Percentiles rank a stretch among this genome's conserved stretches.
phyloP scores from a whole-genome alignment of 92 coral and sea anemone genomes.

The Umimayanthus kanabou region DNA sequence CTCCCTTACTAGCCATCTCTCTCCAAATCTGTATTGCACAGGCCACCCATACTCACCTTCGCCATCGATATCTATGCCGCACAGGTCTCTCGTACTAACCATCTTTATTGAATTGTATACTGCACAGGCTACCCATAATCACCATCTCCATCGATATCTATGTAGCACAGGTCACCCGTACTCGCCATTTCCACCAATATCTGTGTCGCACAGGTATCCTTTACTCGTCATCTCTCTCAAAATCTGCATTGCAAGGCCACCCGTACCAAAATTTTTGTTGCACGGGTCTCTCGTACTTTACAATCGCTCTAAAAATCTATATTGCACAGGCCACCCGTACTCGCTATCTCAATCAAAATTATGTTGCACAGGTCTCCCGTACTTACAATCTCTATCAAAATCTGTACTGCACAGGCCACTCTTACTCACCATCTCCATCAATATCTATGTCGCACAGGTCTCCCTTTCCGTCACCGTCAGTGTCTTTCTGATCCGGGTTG shows the following conservation, averaged over 20 bases:
- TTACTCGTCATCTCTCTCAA: too few species aligned
- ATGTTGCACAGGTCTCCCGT: neutral
- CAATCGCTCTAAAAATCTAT: too few species aligned
- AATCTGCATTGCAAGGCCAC: too few species aligned
- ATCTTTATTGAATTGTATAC: too few species aligned
- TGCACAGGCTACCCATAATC: neutral
- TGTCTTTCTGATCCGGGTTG: slow-evolving; percentile 85
- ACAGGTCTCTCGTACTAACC: slow-evolving; percentile 58
- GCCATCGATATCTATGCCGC: slow-evolving; percentile 84
- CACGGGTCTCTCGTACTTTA: too few species aligned
- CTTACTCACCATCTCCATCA: slow-evolving; percentile 86
- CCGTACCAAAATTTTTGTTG: too few species aligned
- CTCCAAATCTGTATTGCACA: neutral
- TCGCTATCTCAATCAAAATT: neutral
- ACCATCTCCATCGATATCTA: slow-evolving; percentile 92
- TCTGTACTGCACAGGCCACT: neutral
- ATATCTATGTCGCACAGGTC: slow-evolving; percentile 78
- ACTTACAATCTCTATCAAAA: neutral
- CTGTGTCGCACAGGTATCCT: too few species aligned
- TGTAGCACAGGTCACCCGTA: slow-evolving; percentile 78
- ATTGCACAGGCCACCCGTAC: too few species aligned
- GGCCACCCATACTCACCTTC: slow-evolving; percentile 64
- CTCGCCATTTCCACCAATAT: too few species aligned
- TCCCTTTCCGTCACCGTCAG: slow-evolving; percentile 83
- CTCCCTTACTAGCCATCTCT: neutral